Evolutionary conservation across 2,113 vertebrate species (phyloP).

Genomic region (Syrmaticus mikado): DNA sequence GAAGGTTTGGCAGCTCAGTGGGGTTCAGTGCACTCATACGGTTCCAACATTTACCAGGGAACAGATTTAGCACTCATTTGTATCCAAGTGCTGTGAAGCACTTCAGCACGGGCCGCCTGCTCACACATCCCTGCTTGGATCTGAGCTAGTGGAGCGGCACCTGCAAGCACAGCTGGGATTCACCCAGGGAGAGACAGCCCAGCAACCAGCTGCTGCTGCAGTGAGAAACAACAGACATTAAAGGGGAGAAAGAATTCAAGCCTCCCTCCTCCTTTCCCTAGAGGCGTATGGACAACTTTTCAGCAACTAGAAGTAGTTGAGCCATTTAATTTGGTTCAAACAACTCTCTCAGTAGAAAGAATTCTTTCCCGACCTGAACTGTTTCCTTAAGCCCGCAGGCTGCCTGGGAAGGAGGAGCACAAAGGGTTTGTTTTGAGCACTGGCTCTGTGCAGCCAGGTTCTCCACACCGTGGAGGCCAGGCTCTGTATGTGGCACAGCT

Average conservation of each 20-base stretch:
- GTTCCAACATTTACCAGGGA: constrained; percentile 51
- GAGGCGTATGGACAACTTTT: not conserved
- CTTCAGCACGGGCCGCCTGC: constrained; percentile 25
- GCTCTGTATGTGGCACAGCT: not conserved
- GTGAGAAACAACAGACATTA: not conserved
- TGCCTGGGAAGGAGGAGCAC: not conserved
- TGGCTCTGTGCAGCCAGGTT: not conserved
- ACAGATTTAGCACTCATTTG: constrained; percentile 47
- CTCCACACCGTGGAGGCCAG: not conserved
- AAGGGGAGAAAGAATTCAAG: not conserved
- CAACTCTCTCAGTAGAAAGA: not conserved
- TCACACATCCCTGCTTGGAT: not conserved
- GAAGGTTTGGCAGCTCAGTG: constrained; percentile 47
- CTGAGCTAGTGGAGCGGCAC: constrained; percentile 23
- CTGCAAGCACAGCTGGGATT: constrained; percentile 64
- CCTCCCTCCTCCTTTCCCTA: constrained; percentile 6
- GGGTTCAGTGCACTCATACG: constrained; percentile 19
- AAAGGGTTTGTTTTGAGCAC: not conserved
- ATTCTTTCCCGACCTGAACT: not conserved
- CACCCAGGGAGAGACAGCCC: constrained; percentile 24
- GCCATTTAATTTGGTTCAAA: not conserved
- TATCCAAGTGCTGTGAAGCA: constrained; percentile 45
- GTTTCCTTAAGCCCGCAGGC: not conserved
- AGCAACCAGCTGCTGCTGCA: constrained; percentile 36
- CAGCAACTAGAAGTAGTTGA: not conserved